Evolutionary conservation across 1,140 invertebrate species (phyloP).

Genomic region (Pogonomyrmex barbatus): DNA sequence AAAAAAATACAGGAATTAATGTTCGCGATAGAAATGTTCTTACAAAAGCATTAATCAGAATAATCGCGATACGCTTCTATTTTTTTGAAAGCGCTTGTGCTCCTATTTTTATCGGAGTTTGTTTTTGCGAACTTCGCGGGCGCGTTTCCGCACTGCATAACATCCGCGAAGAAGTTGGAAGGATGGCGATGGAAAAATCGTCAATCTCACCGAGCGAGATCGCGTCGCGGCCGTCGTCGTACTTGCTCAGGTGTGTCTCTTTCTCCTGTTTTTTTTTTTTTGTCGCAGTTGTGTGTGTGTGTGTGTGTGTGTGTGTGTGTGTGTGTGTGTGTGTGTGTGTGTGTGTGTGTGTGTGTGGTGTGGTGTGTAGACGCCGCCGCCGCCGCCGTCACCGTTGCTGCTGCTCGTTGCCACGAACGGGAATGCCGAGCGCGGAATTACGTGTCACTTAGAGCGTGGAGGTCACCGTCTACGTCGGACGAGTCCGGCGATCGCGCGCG

Average conservation of each 20-base stretch:
- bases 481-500: constrained; percentile 2
- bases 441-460: constrained; percentile 61
- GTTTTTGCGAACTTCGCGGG: not conserved
- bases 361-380: not conserved
- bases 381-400: not conserved
- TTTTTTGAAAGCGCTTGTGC: not conserved
- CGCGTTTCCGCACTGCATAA: not conserved
- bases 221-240: not conserved
- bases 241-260: constrained; percentile 63
- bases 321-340: constrained; percentile 13
- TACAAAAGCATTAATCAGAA: not conserved
- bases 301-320: constrained; percentile 50
- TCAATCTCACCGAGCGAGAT: not conserved
- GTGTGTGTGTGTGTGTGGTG: constrained; percentile 17
- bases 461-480: constrained; percentile 42
- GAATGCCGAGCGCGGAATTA: constrained; percentile 40
- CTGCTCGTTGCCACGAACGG: constrained; percentile 13
- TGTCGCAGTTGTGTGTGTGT: not conserved
- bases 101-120: constrained; percentile 2
- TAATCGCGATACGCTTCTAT: no score
- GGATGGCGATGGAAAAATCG: not conserved
- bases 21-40: not conserved
- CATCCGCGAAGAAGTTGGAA: not conserved
- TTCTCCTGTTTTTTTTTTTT: constrained; percentile 23
- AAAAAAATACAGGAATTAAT: not conserved